These are phyloP conservation scores for Chymomyza fuscimana DNA, from an alignment of 2,888 invertebrate species.

Conservation along the genomic window DNA sequence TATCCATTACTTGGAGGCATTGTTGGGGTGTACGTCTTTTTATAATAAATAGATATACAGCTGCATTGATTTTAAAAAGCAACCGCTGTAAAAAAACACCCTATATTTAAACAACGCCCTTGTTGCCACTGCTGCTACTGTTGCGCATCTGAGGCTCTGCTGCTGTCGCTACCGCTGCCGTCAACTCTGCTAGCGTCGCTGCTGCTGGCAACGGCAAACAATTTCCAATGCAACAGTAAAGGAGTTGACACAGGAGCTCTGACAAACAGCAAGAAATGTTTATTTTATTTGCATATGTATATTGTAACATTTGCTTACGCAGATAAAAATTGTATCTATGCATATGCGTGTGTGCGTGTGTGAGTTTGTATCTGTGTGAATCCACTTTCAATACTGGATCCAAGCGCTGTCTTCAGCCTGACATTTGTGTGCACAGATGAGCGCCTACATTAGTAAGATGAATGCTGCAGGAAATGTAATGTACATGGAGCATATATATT, in stretches of 20 bases:
- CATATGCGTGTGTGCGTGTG: neutral
- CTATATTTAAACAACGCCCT: neutral
- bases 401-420: constrained; percentile 5
- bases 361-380: constrained; percentile 4
- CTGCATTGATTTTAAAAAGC: too few species aligned
- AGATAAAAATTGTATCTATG: constrained; percentile 30
- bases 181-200: too few species aligned
- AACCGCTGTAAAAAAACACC: too few species aligned
- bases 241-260: neutral
- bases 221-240: constrained; percentile 1
- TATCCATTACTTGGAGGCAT: too few species aligned
- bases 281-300: constrained; percentile 67
- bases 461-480: constrained; percentile 58
- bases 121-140: neutral
- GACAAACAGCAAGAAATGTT: constrained; percentile 42
- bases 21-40: too few species aligned
- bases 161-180: neutral
- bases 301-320: constrained; percentile 55
- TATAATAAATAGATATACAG: too few species aligned
- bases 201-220: constrained; percentile 1
- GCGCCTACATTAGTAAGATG: constrained; percentile 50
- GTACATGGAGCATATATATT: constrained; percentile 6
- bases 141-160: neutral
- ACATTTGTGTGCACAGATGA: constrained; percentile 10
- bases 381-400: constrained; percentile 12